Base-by-base conservation (phyloP, 2,888 invertebrate species). In the Lasioglossum zephyrum region DNA sequence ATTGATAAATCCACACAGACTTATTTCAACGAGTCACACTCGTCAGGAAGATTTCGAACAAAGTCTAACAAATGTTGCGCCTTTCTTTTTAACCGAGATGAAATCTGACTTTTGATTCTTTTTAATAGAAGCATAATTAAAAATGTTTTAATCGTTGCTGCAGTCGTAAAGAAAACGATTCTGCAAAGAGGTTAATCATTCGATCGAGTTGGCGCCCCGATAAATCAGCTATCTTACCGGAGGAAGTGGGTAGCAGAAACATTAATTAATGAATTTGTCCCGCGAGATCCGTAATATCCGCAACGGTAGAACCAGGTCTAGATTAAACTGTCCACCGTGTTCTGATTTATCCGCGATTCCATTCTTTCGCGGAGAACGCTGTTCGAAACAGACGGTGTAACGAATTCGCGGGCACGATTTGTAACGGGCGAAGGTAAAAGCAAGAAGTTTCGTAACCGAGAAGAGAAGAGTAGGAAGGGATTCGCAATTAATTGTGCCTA, bases 301-400 rank as follows among this genome's bases (percentile, higher is more conserved):
- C 16, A 16, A 16, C 60, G 60, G 13, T 16, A 13, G 5, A 60
- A 60, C 60, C 26, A 16, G 16, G 66, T 16, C 66, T 36, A 36
- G 36, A 66, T 66, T 66, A 66, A 66, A 66, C 66, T 66, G 66
- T 66, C 66, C 66, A 26, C 0, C 60, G 18, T 66, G 31, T 31
- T 36, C 16, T 63, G 18, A 66, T 66, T 66, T 66, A 66, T 66
- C 66, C 36, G 31, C 8, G 36, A 31, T 31, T 36, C 36, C 66
- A 36, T 66, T 66, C 36, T 18, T 60, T 66, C 66, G 66, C 31
- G 60, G 13, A 60, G 60, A 53, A 53, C 3, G 53, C 22, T 53
- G 53, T 31, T 60, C 60, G 66, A 66, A 66, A 31, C 66, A 18
- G 26, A 0, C 26, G 4, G 60, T 26, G 36, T 60, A 63, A 66